phyloP scores from a whole-genome alignment of 2,888 invertebrate genomes.

The Hipparchia semele region DNA sequence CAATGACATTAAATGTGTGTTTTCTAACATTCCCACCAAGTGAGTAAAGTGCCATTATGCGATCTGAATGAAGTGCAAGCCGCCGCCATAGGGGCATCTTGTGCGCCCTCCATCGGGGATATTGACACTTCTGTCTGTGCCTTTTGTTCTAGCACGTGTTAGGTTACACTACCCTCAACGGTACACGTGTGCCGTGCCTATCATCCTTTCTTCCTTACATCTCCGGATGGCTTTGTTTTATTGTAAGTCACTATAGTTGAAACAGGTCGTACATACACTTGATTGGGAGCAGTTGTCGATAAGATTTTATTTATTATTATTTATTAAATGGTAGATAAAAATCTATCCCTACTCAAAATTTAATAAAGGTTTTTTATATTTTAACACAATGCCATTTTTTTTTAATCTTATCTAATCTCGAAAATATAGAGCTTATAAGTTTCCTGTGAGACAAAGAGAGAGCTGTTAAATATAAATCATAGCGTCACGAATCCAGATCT shows the following conservation, averaged over 20 bases:
- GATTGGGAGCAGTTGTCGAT: not conserved
- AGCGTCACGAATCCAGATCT: too few species aligned
- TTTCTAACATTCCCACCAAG: conserved; percentile 59
- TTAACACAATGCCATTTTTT: too few species aligned
- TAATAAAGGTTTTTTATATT: too few species aligned
- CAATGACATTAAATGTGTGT: conserved; percentile 17
- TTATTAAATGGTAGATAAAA: too few species aligned
- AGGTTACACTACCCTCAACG: conserved; percentile 61
- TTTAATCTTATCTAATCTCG: too few species aligned
- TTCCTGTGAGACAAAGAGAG: too few species aligned
- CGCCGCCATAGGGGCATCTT: conserved; percentile 77
- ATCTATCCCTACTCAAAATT: too few species aligned
- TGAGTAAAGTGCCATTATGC: conserved; percentile 66
- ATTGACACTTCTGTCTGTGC: conserved; percentile 76
- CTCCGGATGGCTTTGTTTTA: conserved; percentile 38
- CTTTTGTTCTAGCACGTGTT: conserved; percentile 75
- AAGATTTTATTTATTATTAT: not conserved
- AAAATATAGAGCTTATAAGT: too few species aligned
- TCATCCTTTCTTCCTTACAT: conserved; percentile 41
- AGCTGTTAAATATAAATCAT: too few species aligned
- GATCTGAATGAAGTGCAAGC: conserved; percentile 67
- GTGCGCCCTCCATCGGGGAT: conserved; percentile 68
- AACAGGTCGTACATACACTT: conserved; percentile 22
- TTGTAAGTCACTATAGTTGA: conserved; percentile 23
- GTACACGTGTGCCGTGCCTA: conserved; percentile 66